Base-by-base conservation (phyloP, 2,888 invertebrate species). In the Gari tellinella region DNA sequence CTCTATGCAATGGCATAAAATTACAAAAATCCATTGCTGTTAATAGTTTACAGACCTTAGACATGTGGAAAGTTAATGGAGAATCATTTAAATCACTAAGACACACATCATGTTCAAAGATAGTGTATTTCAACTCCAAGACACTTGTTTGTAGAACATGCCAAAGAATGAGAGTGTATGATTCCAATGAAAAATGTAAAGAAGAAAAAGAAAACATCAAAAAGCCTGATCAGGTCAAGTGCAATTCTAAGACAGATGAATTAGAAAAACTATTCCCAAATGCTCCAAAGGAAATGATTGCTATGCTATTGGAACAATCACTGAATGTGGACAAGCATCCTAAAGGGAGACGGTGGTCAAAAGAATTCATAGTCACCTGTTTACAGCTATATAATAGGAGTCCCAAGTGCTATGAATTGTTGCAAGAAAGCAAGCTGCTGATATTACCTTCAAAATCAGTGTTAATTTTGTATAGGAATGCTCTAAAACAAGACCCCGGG, bases 331-430 rank as follows among this genome's bases (percentile, higher is more conserved):
- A 12, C n/a, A 37, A 53, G 12, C 7, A 57, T 45, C 63, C 69
- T 26, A 49, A 23, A 14, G 63, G 69, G 4, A 51, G 63, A 17
- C 51, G 69, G 23, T 69, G 69, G 69, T 63, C 63, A 2, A 57
- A 63, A 26, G n/a, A n/a, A 12, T 63, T 58, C 17, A 69, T 58
- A 7, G 52, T 45, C 10, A 46, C 52, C 3, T 69, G 57, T 37
- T 26, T 69, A 1, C 63, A 63, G 40, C n/a, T 67, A n/a, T 69
- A 52, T 19, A 69, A 58, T 19, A 26, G 62, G 38, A 63, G 63
- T 52, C 69, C 69, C 7, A 56, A 69, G 23, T 21, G 51, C 40
- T 63, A 69, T 58, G 38, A 63, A 38, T 25, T 61, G 17, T 53
- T 67, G 41, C 0, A n/a, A 15, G 23, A 7, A 17, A 31, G 31